Evolutionary conservation across 2,113 vertebrate species (phyloP).

Genomic region (Fukomys damarensis): DNA sequence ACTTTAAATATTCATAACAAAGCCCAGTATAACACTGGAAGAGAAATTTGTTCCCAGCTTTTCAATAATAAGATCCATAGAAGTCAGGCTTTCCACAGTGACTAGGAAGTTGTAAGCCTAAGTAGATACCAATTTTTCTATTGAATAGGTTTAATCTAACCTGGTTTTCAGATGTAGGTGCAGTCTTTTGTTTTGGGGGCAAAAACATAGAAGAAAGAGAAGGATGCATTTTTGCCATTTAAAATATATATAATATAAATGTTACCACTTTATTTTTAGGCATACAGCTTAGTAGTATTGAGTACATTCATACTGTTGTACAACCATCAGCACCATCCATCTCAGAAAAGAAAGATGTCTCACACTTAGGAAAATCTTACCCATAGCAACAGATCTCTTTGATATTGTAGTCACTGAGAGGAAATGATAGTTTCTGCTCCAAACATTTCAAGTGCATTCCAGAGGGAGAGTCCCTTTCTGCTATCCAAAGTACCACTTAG

Average conservation of each 20-base stretch:
- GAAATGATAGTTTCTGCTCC: neutral
- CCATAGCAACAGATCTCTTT: neutral
- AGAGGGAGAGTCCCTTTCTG: accelerated
- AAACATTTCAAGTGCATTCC: neutral
- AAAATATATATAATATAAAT: neutral
- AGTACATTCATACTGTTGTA: neutral
- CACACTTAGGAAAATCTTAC: neutral
- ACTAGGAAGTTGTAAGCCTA: neutral
- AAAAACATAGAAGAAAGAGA: neutral
- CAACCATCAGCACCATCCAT: neutral
- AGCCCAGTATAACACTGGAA: neutral
- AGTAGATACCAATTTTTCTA: neutral
- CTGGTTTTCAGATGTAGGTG: neutral
- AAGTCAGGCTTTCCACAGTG: neutral
- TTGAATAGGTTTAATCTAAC: neutral
- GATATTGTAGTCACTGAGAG: neutral
- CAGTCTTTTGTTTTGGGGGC: neutral
- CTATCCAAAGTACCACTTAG: neutral
- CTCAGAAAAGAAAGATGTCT: neutral
- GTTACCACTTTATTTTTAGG: neutral
- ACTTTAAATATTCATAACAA: neutral
- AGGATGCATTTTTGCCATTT: neutral
- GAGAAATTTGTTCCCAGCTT: neutral
- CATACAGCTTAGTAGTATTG: neutral
- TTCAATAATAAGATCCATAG: neutral